A percentile compares a stretch with the other conserved stretches of the same genome.
phyloP scores from a whole-genome alignment of 2,113 vertebrate species.

The Proterorhinus semilunaris region DNA sequence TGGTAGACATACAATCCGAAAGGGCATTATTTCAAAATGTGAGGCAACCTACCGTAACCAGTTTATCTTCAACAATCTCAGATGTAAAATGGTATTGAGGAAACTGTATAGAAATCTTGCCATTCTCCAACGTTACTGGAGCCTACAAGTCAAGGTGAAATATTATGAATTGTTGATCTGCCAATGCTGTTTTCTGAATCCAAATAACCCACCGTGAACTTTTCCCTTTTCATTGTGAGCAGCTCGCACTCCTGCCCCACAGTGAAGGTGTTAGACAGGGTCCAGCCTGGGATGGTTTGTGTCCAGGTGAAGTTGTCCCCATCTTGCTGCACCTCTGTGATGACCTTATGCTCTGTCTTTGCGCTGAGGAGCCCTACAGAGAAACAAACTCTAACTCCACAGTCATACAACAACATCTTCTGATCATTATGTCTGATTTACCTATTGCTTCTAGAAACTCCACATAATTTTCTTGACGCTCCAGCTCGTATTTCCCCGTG shows the following conservation, averaged over 20 bases:
- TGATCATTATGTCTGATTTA: constrained; percentile 27
- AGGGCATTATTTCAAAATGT: neutral
- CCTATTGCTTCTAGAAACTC: constrained; percentile 78
- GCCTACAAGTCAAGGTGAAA: constrained; percentile 65
- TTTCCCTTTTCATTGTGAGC: constrained; percentile 77
- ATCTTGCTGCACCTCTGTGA: constrained; percentile 82
- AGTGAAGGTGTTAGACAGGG: constrained; percentile 80
- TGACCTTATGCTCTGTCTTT: constrained; percentile 82
- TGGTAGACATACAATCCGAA: too few species aligned
- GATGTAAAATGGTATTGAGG: constrained; percentile 82
- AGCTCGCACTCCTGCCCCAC: constrained; percentile 82
- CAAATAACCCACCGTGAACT: constrained; percentile 80
- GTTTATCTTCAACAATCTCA: constrained; percentile 80
- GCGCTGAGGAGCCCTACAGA: constrained; percentile 75
- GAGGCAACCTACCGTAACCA: constrained; percentile 81
- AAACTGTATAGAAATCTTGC: constrained; percentile 77
- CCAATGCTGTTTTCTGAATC: neutral
- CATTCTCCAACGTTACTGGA: constrained; percentile 74
- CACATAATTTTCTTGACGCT: constrained; percentile 83
- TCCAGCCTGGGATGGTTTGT: constrained; percentile 74
- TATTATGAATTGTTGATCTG: neutral
- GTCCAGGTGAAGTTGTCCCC: constrained; percentile 85
- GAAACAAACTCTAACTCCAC: neutral
- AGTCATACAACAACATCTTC: neutral
- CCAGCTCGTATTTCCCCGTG: constrained; percentile 81